Base-by-base conservation (phyloP, 2,113 vertebrate genomes). In the Lycocorax pyrrhopterus region DNA sequence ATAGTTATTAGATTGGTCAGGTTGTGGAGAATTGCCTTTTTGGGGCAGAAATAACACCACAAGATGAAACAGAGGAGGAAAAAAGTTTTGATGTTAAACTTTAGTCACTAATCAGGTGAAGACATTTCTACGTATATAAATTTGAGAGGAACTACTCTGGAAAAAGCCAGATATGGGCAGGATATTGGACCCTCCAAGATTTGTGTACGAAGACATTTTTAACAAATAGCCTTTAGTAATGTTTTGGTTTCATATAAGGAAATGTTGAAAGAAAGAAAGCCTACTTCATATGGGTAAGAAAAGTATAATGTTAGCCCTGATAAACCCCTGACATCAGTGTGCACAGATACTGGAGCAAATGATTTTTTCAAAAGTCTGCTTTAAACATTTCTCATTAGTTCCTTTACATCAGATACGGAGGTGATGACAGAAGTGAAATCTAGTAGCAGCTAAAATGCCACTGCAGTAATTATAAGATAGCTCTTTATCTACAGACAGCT, bases 401-500 rank as follows among this genome's bases (percentile, higher is more conserved):
- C 15, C 39, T 75, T 51, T 47, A 78, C 47, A 68, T 80, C 73
- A 95, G 80, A 92, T 91, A 94, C 0, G 2, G 62, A 93, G 73
- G 76, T 78, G 82, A 86, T 77, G 85, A 93, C 78, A 95, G 75
- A 83, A 90, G 29, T 47, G 92, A 93, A 94, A 89, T 75, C 83
- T 32, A 86, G 64, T 13, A 77, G 85, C 59, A 77, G 83, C 64
- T 90, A 91, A 96, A 94, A 93, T 44, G 56, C 47, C 49, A 68
- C 86, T 64, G 55, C 80, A 96, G 80, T 87, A 88, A 96, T 96
- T 89, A 60, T 62, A 87, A 88, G 85, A 95, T 16, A 93, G 68
- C 72, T 86, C 72, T 85, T 89, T 83, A 94, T 91, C 87, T 90
- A 81, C n/a, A 88, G 52, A 37, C 73, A 94, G 79, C 86, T 95